Evolutionary conservation across 2,113 vertebrate genomes (phyloP).

Genomic region (Herpetotheres cachinnans): DNA sequence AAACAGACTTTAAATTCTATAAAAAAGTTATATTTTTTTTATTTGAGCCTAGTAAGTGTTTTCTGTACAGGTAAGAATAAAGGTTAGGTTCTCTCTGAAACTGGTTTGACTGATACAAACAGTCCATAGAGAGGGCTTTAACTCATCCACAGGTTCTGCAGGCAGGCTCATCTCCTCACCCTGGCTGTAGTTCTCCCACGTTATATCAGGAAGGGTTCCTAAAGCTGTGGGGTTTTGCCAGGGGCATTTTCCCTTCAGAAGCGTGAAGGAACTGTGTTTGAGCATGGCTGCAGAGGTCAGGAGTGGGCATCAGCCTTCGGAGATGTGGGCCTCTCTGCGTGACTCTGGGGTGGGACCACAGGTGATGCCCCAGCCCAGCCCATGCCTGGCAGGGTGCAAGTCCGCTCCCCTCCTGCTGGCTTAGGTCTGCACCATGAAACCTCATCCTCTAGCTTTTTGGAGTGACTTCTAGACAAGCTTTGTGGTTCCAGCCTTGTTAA

Average conservation of each 20-base stretch:
- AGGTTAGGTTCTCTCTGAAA: rapidly evolving
- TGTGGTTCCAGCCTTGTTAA: neutral
- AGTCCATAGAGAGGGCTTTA: neutral
- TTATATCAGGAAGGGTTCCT: neutral
- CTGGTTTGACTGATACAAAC: rapidly evolving
- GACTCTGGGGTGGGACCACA: neutral
- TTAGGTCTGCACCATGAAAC: neutral
- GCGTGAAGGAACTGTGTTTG: rapidly evolving
- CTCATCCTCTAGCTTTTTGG: neutral
- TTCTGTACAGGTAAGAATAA: rapidly evolving
- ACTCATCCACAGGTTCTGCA: neutral
- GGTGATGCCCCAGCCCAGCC: neutral
- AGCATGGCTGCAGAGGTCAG: neutral
- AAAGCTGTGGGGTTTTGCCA: neutral
- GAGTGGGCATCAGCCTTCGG: rapidly evolving
- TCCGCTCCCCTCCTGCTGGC: rapidly evolving
- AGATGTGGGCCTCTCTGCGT: rapidly evolving
- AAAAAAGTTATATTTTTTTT: neutral
- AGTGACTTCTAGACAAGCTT: neutral
- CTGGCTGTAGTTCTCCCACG: rapidly evolving
- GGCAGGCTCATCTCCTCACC: rapidly evolving
- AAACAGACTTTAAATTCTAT: neutral
- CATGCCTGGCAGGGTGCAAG: neutral
- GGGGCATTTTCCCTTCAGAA: neutral
- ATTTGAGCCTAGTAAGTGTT: neutral